phyloP scores from a whole-genome alignment of 2,888 invertebrate genomes.

The Eretmocerus hayati region DNA sequence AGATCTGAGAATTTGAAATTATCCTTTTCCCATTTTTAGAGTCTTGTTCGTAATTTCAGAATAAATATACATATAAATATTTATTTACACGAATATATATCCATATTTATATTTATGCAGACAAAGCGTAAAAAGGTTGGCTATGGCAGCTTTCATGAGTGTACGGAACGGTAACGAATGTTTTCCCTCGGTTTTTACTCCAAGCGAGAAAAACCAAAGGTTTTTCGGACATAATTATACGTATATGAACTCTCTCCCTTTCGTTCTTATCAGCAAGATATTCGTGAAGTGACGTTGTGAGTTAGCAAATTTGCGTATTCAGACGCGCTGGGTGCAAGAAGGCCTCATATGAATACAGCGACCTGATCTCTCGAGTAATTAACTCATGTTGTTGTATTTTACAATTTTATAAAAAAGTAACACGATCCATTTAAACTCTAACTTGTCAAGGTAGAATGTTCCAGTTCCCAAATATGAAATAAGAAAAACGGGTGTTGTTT shows the following conservation, averaged over 20 bases:
- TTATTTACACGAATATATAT: conserved; percentile 20
- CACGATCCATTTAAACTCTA: too few species aligned
- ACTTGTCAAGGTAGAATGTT: too few species aligned
- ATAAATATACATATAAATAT: conserved; percentile 22
- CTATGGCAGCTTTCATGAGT: conserved; percentile 21
- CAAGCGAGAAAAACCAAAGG: conserved; percentile 9
- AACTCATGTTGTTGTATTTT: background rate
- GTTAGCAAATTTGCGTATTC: conserved; percentile 8
- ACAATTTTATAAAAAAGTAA: background rate
- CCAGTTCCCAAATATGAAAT: too few species aligned
- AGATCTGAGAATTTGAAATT: conserved; percentile 2
- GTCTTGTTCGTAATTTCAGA: conserved; percentile 11
- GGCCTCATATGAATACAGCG: conserved; percentile 12
- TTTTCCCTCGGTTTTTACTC: conserved; percentile 9
- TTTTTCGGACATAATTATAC: conserved; percentile 8
- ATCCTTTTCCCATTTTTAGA: conserved; percentile 8
- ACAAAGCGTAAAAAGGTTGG: conserved; percentile 17
- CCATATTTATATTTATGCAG: conserved; percentile 23
- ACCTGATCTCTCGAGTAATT: conserved; percentile 16
- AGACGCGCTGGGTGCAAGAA: conserved; percentile 19
- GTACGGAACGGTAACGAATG: conserved; percentile 12
- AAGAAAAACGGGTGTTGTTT: too few species aligned
- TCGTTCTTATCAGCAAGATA: conserved; percentile 1
- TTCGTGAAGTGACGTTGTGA: conserved; percentile 12
- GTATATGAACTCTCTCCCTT: conserved; percentile 7